Base-by-base conservation (phyloP, 1,140 invertebrate genomes). In the Trichonephila clavipes region DNA sequence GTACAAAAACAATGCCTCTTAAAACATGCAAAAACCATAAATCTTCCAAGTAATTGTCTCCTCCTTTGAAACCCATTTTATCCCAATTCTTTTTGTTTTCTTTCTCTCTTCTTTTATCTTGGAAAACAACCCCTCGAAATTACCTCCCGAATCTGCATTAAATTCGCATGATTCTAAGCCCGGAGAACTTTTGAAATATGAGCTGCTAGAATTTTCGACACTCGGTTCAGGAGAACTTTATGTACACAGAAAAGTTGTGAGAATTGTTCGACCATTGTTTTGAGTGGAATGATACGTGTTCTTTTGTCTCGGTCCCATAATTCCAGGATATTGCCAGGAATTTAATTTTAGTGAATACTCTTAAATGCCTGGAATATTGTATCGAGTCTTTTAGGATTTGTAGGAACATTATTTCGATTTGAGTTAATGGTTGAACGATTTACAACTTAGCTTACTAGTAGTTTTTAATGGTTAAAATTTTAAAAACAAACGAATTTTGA, bases 241-340 rank as follows among this genome's bases (percentile, higher is more conserved):
- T 77, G 72, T 40, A 40, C 72, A 77, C 16, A 18, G 72, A 34
- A 77, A 77, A 77, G 72, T 77, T 77, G 28, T 77, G 72, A n/a
- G n/a, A 77, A 77, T 77, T 77, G 72, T 77, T 77, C 72, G 72
- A 77, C 72, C 72, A 40, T 77, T 18, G 72, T 40, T 21, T 34
- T 77, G 72, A 77, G 72, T 77, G 72, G 72, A 40, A 77, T 77
- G 72, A 77, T 77, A 19, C 72, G 24, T 77, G 72, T 77, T 77
- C 72, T 77, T 77, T 77, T 77, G 72, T 77, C 28, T 77, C 72
- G 72, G 72, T 77, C 72, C 28, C 14, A 10, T 34, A 77, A 77
- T 34, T 77, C 28, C 72, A 19, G 72, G 18, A 77, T 77, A 77
- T 77, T 77, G 14, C 72, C 6, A 18, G 72, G 72, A 77, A 77